Conservation (phyloP, 2,797 vertebrate species). For the Notolepis coatsorum region DNA sequence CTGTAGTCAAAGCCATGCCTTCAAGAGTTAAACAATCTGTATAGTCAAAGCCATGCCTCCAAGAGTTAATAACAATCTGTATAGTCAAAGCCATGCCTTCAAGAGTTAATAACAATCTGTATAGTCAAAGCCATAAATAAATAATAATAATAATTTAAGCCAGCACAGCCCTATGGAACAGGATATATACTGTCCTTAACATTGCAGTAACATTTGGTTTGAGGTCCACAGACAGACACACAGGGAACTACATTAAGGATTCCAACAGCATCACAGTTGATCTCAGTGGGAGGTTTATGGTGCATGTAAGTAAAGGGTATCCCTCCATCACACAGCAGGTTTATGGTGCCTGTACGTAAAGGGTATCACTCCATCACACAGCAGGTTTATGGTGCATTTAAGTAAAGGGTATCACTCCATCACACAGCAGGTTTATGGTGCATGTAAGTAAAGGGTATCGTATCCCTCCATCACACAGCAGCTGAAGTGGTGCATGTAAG, state of each 20-base stretch:
- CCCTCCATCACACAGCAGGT: conserved; percentile 39
- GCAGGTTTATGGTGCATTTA: conserved; percentile 42
- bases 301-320: conserved; percentile 55
- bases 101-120: too few relatives aligned
- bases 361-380: conserved; percentile 51
- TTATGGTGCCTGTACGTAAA: conserved; percentile 49
- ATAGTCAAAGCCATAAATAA: too few relatives aligned
- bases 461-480: conserved; percentile 41
- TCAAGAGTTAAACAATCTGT: too few relatives aligned
- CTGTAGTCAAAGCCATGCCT: too few relatives aligned
- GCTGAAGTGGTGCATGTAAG: conserved; percentile 39
- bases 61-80: too few relatives aligned
- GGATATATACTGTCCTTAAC: not conserved
- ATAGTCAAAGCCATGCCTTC: too few relatives aligned
- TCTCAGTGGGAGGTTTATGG: conserved; percentile 44
- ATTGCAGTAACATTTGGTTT: not conserved
- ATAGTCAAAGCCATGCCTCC: too few relatives aligned
- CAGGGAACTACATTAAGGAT: conserved; percentile 37
- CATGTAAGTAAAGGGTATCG: conserved; percentile 55
- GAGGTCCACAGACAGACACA: conserved; percentile 28
- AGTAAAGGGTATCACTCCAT: conserved; percentile 55
- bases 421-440: conserved; percentile 47
- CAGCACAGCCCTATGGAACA: not conserved
- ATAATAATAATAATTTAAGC: too few relatives aligned
- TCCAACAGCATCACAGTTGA: conserved; percentile 36